Evolutionary conservation across 1,140 invertebrate genomes (phyloP).

Genomic region (Maconellicoccus hirsutus): DNA sequence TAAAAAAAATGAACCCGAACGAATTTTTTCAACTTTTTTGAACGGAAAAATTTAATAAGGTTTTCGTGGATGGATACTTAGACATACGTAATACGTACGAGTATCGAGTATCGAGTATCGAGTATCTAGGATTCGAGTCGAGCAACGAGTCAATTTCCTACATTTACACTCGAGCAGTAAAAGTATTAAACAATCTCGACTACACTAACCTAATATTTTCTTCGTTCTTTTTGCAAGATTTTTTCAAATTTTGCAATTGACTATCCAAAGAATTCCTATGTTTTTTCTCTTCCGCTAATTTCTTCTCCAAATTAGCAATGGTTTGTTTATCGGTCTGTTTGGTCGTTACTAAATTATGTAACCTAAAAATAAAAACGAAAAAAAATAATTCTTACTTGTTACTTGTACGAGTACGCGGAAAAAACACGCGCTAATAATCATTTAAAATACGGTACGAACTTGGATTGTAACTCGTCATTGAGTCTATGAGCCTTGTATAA

Average conservation of each 20-base stretch:
- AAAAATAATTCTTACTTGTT: not conserved
- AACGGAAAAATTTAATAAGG: no score
- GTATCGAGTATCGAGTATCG: no score
- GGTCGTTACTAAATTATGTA: constrained; percentile 55
- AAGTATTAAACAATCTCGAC: no score
- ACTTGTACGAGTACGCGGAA: not conserved
- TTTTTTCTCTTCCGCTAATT: constrained; percentile 72
- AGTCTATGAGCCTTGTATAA: constrained; percentile 31
- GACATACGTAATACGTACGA: no score
- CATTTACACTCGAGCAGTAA: no score
- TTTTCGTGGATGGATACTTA: no score
- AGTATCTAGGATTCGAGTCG: no score
- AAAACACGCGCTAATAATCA: not conserved
- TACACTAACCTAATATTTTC: constrained; percentile 26
- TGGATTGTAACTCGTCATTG: constrained; percentile 33
- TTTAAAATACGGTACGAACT: constrained; percentile 23
- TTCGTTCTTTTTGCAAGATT: constrained; percentile 42
- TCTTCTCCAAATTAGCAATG: constrained; percentile 60
- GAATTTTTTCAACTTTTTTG: no score
- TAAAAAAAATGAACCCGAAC: not conserved
- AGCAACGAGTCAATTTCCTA: no score
- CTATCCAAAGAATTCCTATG: constrained; percentile 57
- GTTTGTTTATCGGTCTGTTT: constrained; percentile 67
- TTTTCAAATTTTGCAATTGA: constrained; percentile 62
- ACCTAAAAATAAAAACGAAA: constrained; percentile 35